Evolutionary conservation across 30 jellyfish, hydroid and myxozoan genomes (phyloP).

Genomic region (Aurelia aurita complex sp. Pacific): DNA sequence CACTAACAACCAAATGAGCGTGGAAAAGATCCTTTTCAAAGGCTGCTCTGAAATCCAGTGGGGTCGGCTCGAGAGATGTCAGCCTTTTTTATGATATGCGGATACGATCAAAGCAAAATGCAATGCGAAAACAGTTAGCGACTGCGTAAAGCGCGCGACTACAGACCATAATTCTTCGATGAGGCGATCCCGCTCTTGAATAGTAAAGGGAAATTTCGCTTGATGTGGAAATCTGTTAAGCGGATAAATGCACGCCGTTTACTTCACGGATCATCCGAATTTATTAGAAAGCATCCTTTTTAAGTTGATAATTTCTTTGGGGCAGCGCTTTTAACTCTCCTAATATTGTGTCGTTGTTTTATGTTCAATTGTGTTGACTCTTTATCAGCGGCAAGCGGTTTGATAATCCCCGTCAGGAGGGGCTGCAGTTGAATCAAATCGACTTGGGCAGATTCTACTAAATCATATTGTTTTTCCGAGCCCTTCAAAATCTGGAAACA

Average conservation of each 20-base stretch:
- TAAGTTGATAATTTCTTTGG: conserved; percentile 36
- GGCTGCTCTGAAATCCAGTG: no score
- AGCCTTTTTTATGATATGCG: no score
- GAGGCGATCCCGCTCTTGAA: conserved; percentile 21
- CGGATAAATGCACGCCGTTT: conserved; percentile 54
- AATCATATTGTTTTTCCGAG: conserved; percentile 41
- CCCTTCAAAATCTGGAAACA: conserved; percentile 20
- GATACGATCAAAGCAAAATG: no score
- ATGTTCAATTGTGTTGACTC: conserved; percentile 10
- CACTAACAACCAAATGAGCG: no score
- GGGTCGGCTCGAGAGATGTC: no score
- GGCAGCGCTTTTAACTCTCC: conserved; percentile 15
- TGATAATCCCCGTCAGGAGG: conserved; percentile 17
- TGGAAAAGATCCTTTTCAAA: no score
- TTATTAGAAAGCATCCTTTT: conserved; percentile 19
- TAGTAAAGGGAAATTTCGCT: conserved; percentile 12
- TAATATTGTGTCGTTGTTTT: conserved; percentile 10
- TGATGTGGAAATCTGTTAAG: conserved; percentile 60
- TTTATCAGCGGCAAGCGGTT: conserved; percentile 34
- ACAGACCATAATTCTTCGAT: conserved; percentile 7
- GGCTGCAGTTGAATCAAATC: conserved; percentile 9
- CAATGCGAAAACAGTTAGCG: conserved; percentile 8
- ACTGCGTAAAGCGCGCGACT: conserved; percentile 11
- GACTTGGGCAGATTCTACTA: conserved; percentile 5
- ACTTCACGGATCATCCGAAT: conserved; percentile 63